A percentile compares a stretch with the other conserved stretches of the same genome.
These are phyloP conservation scores for Pachypeltis micranthus DNA, from an alignment of 1,140 invertebrate genomes.

Conservation along the genomic window DNA sequence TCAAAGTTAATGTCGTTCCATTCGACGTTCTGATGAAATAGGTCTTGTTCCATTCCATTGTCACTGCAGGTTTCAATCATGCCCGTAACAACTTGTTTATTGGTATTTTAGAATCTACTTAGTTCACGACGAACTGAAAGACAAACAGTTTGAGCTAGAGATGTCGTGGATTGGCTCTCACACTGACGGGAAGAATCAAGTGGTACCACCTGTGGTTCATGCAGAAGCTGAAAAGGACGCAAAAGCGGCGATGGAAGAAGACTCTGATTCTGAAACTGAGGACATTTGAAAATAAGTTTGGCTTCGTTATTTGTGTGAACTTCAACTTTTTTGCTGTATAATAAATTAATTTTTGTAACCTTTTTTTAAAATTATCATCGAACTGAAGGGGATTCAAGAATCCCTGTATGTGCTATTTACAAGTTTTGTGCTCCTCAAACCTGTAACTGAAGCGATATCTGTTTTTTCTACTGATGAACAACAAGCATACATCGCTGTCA, in stretches of 20 bases:
- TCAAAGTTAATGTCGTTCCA: no score
- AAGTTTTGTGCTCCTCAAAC: no score
- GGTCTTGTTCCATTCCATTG: no score
- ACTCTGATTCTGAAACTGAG: slow-evolving; percentile 72
- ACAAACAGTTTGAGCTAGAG: slow-evolving; percentile 96
- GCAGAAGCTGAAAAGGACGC: slow-evolving; percentile 67
- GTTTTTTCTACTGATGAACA: no score
- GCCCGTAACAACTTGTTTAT: no score
- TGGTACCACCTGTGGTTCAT: slow-evolving; percentile 52
- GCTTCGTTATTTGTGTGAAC: not conserved
- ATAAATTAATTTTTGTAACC: slow-evolving; percentile 2
- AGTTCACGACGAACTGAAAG: slow-evolving; percentile 96
- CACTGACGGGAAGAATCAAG: slow-evolving; percentile 60
- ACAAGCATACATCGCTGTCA: no score
- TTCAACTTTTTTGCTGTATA: not conserved
- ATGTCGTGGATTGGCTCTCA: slow-evolving; percentile 89
- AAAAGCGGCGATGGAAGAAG: slow-evolving; percentile 67
- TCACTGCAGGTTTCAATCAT: no score
- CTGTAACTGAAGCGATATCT: no score
- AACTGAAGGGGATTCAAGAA: no score
- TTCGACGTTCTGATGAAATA: no score
- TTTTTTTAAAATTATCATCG: no score
- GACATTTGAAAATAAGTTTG: slow-evolving; percentile 41
- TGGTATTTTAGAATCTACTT: slow-evolving; percentile 90
- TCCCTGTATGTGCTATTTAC: no score